phyloP scores from a whole-genome alignment of 2,113 vertebrate species.

The Campylomormyrus numenius region DNA sequence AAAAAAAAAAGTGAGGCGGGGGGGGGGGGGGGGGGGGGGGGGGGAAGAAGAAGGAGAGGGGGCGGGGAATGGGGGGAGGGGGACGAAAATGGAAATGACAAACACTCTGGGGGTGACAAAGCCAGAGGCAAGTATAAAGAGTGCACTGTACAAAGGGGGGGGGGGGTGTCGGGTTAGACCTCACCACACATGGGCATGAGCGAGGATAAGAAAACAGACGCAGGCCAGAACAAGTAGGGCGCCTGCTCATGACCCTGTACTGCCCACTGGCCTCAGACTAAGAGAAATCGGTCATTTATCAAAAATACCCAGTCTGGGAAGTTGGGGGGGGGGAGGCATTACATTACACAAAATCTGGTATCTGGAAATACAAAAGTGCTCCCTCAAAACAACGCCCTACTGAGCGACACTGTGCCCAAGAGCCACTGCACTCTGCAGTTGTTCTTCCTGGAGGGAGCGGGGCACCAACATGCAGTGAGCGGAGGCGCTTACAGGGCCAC shows the following conservation, averaged over 20 bases:
- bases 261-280: conserved; percentile 42
- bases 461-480: background rate
- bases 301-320: conserved; percentile 33
- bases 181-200: conserved; percentile 53
- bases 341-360: background rate
- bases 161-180: conserved; percentile 17
- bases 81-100: conserved; percentile 19
- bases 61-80: background rate
- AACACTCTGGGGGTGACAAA: background rate
- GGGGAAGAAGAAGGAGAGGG: no score
- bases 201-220: conserved; percentile 39
- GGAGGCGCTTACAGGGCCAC: background rate
- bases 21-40: conserved; percentile 17
- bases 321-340: conserved; percentile 36
- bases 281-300: conserved; percentile 20
- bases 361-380: background rate
- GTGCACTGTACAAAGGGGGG: background rate
- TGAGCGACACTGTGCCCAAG: background rate
- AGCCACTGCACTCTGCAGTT: background rate
- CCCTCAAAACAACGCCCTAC: background rate
- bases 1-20: no score
- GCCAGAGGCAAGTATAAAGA: background rate
- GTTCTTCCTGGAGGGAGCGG: background rate
- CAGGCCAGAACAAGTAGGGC: conserved; percentile 48
- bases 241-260: conserved; percentile 42